Evolutionary conservation across 2,888 invertebrate species (phyloP).

Genomic region (Drosophila anomelani): DNA sequence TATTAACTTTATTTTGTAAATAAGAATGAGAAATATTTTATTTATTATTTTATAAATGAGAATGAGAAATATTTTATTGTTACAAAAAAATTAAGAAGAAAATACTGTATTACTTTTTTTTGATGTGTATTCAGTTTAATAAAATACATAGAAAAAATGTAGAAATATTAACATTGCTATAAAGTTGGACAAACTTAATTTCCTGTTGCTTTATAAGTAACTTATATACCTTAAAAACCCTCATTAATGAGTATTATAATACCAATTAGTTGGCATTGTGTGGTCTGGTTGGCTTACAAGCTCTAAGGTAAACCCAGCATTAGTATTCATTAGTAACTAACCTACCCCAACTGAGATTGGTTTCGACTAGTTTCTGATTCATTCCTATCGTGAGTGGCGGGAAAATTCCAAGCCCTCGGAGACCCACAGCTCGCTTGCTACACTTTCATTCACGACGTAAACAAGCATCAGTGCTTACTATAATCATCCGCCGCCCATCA

Average conservation of each 20-base stretch:
- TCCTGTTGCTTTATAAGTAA: not conserved
- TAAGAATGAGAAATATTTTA: too few species aligned
- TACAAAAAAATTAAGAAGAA: too few species aligned
- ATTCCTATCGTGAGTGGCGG: slow-evolving; percentile 17
- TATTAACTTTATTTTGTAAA: not conserved
- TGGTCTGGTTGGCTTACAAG: slow-evolving; percentile 49
- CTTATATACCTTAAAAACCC: not conserved
- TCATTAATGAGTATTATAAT: not conserved
- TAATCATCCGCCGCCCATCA: slow-evolving; percentile 32
- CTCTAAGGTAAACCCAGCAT: slow-evolving; percentile 25
- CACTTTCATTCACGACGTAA: slow-evolving; percentile 32
- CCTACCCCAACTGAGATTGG: slow-evolving; percentile 23
- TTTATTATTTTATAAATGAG: too few species aligned
- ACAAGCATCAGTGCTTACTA: slow-evolving; percentile 15
- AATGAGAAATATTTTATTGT: not conserved
- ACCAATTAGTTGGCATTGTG: slow-evolving; percentile 34
- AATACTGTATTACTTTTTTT: too few species aligned
- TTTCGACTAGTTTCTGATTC: slow-evolving; percentile 23
- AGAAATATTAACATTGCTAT: not conserved
- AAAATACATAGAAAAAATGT: not conserved
- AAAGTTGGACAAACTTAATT: not conserved
- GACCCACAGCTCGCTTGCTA: slow-evolving; percentile 1
- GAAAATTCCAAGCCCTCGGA: slow-evolving; percentile 54
- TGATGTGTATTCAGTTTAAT: not conserved
- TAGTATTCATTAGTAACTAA: slow-evolving; percentile 14